These are phyloP conservation scores for Chaetodon auriga DNA, from an alignment of 2,113 vertebrate species.

Conservation along the genomic window DNA sequence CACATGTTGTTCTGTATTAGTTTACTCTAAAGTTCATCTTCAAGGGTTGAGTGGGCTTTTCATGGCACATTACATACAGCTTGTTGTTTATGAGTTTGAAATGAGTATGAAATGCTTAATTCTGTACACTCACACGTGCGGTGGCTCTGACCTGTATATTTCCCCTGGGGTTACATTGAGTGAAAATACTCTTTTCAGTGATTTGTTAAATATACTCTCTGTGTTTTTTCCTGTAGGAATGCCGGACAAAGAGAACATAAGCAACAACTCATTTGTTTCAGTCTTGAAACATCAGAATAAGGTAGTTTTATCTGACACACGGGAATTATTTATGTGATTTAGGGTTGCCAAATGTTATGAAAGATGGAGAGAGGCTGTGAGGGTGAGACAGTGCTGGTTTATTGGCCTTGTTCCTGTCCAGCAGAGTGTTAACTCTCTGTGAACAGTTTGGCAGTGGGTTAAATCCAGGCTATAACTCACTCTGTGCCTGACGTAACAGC, in stretches of 20 bases:
- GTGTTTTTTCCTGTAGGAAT: slow-evolving; percentile 85
- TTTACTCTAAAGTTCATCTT: not conserved
- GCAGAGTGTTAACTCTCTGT: not conserved
- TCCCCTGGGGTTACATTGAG: not conserved
- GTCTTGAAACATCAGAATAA: slow-evolving; percentile 90
- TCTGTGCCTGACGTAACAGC: slow-evolving; percentile 20
- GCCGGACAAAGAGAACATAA: slow-evolving; percentile 94
- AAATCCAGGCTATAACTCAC: not conserved
- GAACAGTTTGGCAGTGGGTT: not conserved
- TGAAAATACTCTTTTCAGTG: not conserved
- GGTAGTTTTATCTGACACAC: slow-evolving; percentile 78
- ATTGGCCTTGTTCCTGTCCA: not conserved
- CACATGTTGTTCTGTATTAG: not conserved
- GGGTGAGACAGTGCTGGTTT: not conserved
- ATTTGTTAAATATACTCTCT: slow-evolving; percentile 2
- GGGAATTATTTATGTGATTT: not conserved
- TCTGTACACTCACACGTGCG: not conserved
- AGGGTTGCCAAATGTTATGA: not conserved
- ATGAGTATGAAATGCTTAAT: not conserved
- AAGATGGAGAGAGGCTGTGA: not conserved
- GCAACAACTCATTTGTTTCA: slow-evolving; percentile 86
- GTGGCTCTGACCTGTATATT: not conserved
- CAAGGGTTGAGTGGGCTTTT: not conserved
- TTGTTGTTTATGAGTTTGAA: not conserved
- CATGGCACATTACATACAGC: not conserved